Conservation (phyloP, 2,113 vertebrate species). For the Thermophis baileyi region DNA sequence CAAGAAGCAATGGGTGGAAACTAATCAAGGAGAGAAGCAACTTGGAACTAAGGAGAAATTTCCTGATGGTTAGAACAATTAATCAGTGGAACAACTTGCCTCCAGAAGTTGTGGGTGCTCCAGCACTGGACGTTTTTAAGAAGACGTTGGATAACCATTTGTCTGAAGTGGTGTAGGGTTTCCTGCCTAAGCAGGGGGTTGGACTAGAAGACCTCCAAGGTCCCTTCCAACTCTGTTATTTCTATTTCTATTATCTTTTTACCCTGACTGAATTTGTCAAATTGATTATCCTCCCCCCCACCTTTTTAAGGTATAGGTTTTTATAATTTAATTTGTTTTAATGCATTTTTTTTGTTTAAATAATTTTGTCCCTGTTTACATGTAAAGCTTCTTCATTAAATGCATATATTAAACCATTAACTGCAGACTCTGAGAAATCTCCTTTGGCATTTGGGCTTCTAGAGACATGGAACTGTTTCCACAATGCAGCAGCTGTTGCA, state of each 20-base stretch:
- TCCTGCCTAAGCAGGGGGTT: too few relatives aligned
- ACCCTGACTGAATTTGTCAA: background rate
- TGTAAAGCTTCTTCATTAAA: background rate
- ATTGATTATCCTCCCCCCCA: background rate
- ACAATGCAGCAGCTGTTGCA: background rate
- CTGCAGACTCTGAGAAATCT: background rate
- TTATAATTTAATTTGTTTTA: background rate
- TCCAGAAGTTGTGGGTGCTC: too few relatives aligned
- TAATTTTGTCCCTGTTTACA: background rate
- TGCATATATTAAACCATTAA: background rate
- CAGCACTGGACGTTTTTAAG: too few relatives aligned
- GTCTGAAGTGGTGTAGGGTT: too few relatives aligned
- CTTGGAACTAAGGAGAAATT: too few relatives aligned
- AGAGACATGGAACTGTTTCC: background rate
- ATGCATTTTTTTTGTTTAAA: background rate
- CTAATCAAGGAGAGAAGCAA: too few relatives aligned
- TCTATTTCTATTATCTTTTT: background rate
- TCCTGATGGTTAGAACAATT: too few relatives aligned
- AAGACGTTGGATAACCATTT: too few relatives aligned
- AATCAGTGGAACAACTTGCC: too few relatives aligned
- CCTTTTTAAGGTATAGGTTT: background rate
- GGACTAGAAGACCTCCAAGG: too few relatives aligned
- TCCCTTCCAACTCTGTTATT: too few relatives aligned
- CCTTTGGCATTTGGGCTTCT: background rate
- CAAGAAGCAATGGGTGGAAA: too few relatives aligned